These are phyloP conservation scores for Megaceryle torquata DNA, from an alignment of 2,113 vertebrate genomes.

Conservation along the genomic window DNA sequence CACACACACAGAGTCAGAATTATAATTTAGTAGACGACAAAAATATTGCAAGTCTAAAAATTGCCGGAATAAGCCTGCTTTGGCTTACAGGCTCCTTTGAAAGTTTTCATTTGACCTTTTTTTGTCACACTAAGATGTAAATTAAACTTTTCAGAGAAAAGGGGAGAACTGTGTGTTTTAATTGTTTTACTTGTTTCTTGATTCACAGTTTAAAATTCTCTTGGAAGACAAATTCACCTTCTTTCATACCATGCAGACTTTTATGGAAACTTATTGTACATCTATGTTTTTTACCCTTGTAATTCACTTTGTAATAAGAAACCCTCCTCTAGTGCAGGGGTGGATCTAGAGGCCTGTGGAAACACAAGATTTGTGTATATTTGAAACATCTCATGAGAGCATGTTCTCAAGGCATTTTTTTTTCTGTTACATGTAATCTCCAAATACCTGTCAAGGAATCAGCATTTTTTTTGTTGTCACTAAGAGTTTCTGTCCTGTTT, in stretches of 20 bases:
- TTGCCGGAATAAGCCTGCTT: neutral
- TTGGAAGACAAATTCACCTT: constrained; percentile 36
- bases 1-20: neutral
- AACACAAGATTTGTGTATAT: neutral
- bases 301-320: constrained; percentile 56
- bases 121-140: neutral
- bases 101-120: constrained; percentile 14
- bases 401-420: neutral
- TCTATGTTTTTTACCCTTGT: neutral
- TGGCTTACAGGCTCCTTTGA: constrained; percentile 8
- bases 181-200: neutral
- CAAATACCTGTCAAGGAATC: neutral
- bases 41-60: neutral
- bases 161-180: neutral
- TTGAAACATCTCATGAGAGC: neutral
- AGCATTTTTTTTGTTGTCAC: neutral
- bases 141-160: neutral
- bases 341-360: neutral
- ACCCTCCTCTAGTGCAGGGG: neutral
- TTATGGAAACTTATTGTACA: neutral
- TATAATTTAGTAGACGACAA: neutral
- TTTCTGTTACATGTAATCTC: neutral
- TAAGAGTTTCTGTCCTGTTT: neutral
- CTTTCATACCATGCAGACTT: constrained; percentile 54
- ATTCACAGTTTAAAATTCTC: constrained; percentile 46